These are phyloP conservation scores for Tursiops truncatus DNA, from an alignment of 2,113 vertebrate species.

Conservation along the genomic window DNA sequence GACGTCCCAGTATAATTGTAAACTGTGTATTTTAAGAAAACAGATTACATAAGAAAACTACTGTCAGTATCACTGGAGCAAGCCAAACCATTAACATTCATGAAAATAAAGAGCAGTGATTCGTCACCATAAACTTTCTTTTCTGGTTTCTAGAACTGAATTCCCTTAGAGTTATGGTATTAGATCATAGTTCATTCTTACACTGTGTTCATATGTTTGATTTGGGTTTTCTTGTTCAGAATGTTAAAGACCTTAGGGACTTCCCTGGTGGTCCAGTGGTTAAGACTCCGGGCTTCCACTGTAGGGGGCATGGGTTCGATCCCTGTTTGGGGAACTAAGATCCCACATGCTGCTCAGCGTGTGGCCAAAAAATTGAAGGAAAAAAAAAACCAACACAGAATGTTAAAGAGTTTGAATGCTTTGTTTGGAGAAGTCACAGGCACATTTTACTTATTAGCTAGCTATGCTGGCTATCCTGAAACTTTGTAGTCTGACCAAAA, in stretches of 20 bases:
- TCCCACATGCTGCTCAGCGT: too few relatives aligned
- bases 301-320: too few relatives aligned
- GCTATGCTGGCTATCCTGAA: slow-evolving; percentile 63
- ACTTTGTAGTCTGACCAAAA: slow-evolving; percentile 67
- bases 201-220: slow-evolving; percentile 75
- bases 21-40: slow-evolving; percentile 37
- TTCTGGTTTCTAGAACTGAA: slow-evolving; percentile 54
- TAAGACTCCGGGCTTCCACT: too few relatives aligned
- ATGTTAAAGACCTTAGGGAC: slow-evolving; percentile 72
- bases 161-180: slow-evolving; percentile 62
- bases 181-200: slow-evolving; percentile 74
- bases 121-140: slow-evolving; percentile 61
- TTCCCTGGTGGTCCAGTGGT: too few relatives aligned
- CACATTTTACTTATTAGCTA: slow-evolving; percentile 75
- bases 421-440: slow-evolving; percentile 67
- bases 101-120: slow-evolving; percentile 63
- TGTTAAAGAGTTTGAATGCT: slow-evolving; percentile 74
- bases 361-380: too few relatives aligned
- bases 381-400: neutral
- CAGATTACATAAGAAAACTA: neutral
- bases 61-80: slow-evolving; percentile 55
- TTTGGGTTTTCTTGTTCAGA: slow-evolving; percentile 67
- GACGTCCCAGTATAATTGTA: neutral
- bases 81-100: slow-evolving; percentile 67
- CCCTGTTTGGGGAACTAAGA: too few relatives aligned